Evolutionary conservation across 1,140 invertebrate species (phyloP).

Genomic region (Drosophila melanica): DNA sequence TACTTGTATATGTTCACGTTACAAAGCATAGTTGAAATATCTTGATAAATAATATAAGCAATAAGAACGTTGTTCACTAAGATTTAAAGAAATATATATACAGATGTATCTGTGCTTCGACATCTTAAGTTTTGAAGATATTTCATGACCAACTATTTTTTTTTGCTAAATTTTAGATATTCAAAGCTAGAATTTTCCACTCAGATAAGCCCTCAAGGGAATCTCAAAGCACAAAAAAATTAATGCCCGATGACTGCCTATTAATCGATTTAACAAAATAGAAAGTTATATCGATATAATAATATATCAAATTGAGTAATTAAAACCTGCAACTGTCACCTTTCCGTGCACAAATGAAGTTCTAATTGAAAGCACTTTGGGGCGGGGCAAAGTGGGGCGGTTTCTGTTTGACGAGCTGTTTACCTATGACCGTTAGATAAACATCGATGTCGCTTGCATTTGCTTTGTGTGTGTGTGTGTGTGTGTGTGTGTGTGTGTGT

Average conservation of each 20-base stretch:
- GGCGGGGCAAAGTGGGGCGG: neutral
- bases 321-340: constrained; percentile 43
- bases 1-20: too few species aligned
- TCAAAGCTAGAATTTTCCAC: too few species aligned
- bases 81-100: too few species aligned
- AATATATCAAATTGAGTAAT: constrained; percentile 41
- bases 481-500: neutral
- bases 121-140: too few species aligned
- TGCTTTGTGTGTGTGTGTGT: constrained; percentile 1
- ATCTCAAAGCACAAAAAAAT: neutral
- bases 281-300: constrained; percentile 41
- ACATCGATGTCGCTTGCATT: constrained; percentile 21
- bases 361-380: constrained; percentile 37
- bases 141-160: too few species aligned
- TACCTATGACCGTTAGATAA: constrained; percentile 46
- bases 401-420: constrained; percentile 18
- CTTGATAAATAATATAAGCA: too few species aligned
- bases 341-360: constrained; percentile 7
- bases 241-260: constrained; percentile 6
- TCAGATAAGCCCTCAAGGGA: too few species aligned
- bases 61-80: too few species aligned
- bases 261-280: constrained; percentile 48
- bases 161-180: too few species aligned
- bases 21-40: too few species aligned
- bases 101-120: too few species aligned